Evolutionary conservation across 2,113 vertebrate species (phyloP), one percentile per base, ranked within the genome.

Genomic region (Hystrix cristata): DNA sequence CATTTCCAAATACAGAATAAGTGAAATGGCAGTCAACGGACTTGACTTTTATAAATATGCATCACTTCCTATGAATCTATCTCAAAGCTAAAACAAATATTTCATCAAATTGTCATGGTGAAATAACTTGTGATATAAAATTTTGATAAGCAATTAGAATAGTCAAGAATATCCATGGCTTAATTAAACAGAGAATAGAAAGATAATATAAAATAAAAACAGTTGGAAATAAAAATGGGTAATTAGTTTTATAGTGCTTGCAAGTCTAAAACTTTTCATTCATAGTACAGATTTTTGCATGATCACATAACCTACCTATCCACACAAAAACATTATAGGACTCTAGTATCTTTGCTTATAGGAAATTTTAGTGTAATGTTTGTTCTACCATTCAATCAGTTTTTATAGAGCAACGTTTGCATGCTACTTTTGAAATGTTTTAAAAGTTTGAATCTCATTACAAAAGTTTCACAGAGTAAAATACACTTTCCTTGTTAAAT

Each of bases 11-110:
- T 86, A 62, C 55, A 76, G 21, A 88, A 9, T 59, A 59, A 48
- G 18, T 38, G 57, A 1, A 72, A 29, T 59, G 16, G 5, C 10
- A 59, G 2, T 59, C 53, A 60, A 69, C 64, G 27, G 3, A 3
- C 14, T 80, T 31, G 8, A 46, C 76, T 91, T 87, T 96, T 60
- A 62, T 67, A 21, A 62, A 93, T 69, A 72, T 93, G 10, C 71
- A 3, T 34, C 43, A 53, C 65, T 93, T 74, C 13, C 48, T 55
- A 6, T 34, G 19, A 85, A 48, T 76, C 18, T 59, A 55, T 55
- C 38, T 81, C 34, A 76, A 87, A 95, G 82, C 0, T 21, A 23
- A 0, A 89, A 57, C 2, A 34, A 0, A 48, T 34, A 89, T 60
- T 67, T 93, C 27, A 91, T 69, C 23, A 93, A 78, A 84, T 11